Evolutionary conservation across 2,797 vertebrate genomes (phyloP).

Genomic region (Sebastes reedi): DNA sequence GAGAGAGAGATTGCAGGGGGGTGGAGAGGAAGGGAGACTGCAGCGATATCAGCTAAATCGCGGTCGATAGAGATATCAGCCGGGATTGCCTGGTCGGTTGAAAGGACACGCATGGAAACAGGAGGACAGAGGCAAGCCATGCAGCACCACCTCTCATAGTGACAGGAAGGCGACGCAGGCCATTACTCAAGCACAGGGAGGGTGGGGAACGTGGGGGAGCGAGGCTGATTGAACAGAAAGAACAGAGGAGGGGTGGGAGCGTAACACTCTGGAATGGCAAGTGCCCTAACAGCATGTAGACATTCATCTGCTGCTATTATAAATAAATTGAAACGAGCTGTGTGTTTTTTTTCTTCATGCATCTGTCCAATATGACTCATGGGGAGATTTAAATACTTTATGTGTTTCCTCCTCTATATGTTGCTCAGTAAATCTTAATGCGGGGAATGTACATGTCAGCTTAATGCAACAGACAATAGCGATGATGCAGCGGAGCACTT

Average conservation of each 20-base stretch:
- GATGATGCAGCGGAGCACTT: neutral
- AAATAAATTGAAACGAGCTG: slow-evolving; percentile 21
- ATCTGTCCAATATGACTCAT: slow-evolving; percentile 26
- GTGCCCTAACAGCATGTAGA: slow-evolving; percentile 40
- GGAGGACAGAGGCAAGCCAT: slow-evolving; percentile 76
- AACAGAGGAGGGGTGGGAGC: slow-evolving; percentile 60
- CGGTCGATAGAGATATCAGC: slow-evolving; percentile 85
- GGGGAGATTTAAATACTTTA: slow-evolving; percentile 33
- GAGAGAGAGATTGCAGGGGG: slow-evolving; percentile 28
- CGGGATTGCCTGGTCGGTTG: slow-evolving; percentile 81
- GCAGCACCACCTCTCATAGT: slow-evolving; percentile 81
- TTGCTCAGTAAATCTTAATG: slow-evolving; percentile 11
- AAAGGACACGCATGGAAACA: slow-evolving; percentile 81
- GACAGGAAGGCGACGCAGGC: slow-evolving; percentile 82
- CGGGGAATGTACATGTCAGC: neutral
- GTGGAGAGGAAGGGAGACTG: slow-evolving; percentile 32
- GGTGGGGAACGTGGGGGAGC: slow-evolving; percentile 23
- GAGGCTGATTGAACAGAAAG: slow-evolving; percentile 73
- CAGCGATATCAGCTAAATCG: slow-evolving; percentile 82
- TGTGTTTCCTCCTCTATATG: slow-evolving; percentile 10
- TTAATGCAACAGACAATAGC: slow-evolving; percentile 12
- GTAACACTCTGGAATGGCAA: slow-evolving; percentile 57
- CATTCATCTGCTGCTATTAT: slow-evolving; percentile 41
- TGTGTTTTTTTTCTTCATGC: neutral
- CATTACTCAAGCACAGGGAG: slow-evolving; percentile 79